These are phyloP conservation scores for Columba janthina DNA, from an alignment of 2,113 vertebrate species.

Conservation along the genomic window DNA sequence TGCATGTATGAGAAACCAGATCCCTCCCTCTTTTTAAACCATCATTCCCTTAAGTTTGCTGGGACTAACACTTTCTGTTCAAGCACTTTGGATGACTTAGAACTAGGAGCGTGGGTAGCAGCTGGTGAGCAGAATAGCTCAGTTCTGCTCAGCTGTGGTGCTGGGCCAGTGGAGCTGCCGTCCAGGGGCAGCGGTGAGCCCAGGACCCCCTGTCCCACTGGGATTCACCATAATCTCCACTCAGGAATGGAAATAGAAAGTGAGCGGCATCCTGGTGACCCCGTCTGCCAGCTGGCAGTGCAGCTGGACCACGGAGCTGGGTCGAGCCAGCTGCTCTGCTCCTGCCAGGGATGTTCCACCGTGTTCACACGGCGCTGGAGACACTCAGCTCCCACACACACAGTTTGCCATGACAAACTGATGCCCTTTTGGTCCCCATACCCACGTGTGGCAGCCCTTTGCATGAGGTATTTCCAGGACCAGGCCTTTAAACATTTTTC, in stretches of 20 bases:
- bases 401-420: background rate
- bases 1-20: background rate
- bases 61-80: background rate
- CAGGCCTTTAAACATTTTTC: background rate
- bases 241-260: background rate
- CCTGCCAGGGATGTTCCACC: background rate
- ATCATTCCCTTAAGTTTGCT: background rate
- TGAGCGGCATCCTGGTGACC: background rate
- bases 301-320: background rate
- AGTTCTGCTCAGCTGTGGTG: background rate
- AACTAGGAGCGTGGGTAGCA: background rate
- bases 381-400: accelerated
- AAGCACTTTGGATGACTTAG: background rate
- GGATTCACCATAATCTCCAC: background rate
- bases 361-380: background rate
- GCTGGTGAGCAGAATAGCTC: background rate
- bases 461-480: background rate
- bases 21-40: background rate
- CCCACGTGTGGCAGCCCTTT: background rate
- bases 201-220: background rate
- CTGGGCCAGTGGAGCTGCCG: background rate
- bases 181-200: background rate
- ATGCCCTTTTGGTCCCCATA: background rate
- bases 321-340: background rate
- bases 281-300: background rate